Evolutionary conservation across 2,888 invertebrate species (phyloP), one percentile per base, ranked within the genome.

Genomic region (Mesochorus sp.): DNA sequence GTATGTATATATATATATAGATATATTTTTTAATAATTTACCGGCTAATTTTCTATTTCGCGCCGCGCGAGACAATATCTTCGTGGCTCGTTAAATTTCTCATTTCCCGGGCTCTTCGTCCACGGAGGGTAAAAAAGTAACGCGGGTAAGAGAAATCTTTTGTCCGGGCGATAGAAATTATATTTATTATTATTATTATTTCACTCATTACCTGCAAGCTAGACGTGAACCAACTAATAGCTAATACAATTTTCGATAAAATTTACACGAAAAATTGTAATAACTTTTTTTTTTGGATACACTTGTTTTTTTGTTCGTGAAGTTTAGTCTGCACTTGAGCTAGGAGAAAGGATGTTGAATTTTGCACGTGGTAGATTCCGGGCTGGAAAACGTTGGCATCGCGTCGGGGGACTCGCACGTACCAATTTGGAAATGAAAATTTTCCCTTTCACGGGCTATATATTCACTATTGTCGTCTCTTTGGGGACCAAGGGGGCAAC

Each of bases 361-460:
- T 62, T 53, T 42, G 34, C 31, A 42, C 17, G 31, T 8, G 14
- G 64, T 26, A 53, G 21, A 51, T 19, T 44, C 24, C 2, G 31
- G 59, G 61, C 21, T 12, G 37, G 51, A 34, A 72, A 44, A 80
- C 73, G 76, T 73, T 73, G 44, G 57, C 12, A 57, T 24, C 72
- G n/a, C 67, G 62, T 67, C 55, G 67, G 31, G 71, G 74, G 80
- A 71, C 76, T 74, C 67, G 61, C n/a, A n/a, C 39, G 21, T 73
- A 76, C 71, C 79, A 76, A 79, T 81, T 79, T 72, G 61, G 57
- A 79, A 81, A 80, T 80, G 75, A 78, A 78, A 80, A 81, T 77
- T 77, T 47, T 47, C 17, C 34, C 44, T 55, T 6, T 2, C 28
- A 14, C 28, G 2, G 10, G 8, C n/a, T n/a, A 0, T 68, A 74